A percentile compares a stretch with the other conserved stretches of the same genome.
phyloP scores from a whole-genome alignment of 1,140 invertebrate species.

The Lepidurus apus region DNA sequence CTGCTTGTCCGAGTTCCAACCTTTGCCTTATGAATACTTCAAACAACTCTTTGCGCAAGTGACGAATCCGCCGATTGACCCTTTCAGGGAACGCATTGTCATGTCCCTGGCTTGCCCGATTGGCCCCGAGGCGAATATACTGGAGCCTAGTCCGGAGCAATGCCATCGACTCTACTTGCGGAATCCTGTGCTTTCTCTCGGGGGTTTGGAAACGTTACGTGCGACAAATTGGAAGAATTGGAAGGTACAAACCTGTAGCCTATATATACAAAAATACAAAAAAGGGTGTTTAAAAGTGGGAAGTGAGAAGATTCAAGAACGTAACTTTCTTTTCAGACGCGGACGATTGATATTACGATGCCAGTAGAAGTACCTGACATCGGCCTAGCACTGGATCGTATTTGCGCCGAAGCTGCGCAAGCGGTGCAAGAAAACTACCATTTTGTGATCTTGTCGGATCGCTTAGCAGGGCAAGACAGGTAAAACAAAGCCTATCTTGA shows the following conservation, averaged over 20 bases:
- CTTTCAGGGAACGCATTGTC: conserved; percentile 96
- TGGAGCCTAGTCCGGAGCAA: conserved; percentile 82
- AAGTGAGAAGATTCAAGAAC: not conserved
- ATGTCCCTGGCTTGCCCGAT: conserved; percentile 93
- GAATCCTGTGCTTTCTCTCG: conserved; percentile 88
- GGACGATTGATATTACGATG: conserved; percentile 87
- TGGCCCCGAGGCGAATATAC: conserved; percentile 88
- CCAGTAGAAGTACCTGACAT: conserved; percentile 53
- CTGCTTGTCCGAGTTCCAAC: conserved; percentile 90
- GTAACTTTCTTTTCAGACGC: conserved; percentile 52
- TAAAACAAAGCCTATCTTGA: conserved; percentile 37
- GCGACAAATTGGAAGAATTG: conserved; percentile 79
- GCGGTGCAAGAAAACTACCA: conserved; percentile 77
- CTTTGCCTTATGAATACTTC: conserved; percentile 94
- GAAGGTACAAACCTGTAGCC: conserved; percentile 55
- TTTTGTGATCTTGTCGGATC: conserved; percentile 83
- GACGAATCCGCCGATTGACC: conserved; percentile 99
- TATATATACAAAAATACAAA: too few species aligned
- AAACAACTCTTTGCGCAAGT: conserved; percentile 99
- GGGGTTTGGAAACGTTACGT: conserved; percentile 83
- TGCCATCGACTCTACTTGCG: conserved; percentile 88
- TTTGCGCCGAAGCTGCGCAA: conserved; percentile 72
- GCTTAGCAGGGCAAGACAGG: conserved; percentile 61
- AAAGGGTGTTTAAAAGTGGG: too few species aligned
- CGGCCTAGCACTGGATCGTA: conserved; percentile 60